phyloP scores from a whole-genome alignment of 2,888 invertebrate genomes.

The Lomographa bimaculata region DNA sequence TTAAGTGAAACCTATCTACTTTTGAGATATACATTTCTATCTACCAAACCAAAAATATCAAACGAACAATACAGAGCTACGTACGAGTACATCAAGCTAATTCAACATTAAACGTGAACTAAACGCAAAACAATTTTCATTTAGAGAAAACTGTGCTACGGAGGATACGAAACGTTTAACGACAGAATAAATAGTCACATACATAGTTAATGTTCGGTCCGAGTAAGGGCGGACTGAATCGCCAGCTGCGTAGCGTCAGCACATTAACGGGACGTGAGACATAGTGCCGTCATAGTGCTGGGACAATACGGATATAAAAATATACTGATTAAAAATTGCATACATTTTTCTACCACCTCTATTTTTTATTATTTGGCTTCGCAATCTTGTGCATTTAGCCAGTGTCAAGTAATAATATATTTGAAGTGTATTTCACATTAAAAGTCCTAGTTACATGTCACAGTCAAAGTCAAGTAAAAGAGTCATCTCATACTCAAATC shows the following conservation, averaged over 20 bases:
- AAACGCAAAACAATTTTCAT: constrained; percentile 35
- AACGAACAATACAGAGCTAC: constrained; percentile 1
- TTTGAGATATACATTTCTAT: too few relatives aligned
- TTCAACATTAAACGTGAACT: constrained; percentile 20
- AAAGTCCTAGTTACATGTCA: too few relatives aligned
- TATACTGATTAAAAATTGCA: too few relatives aligned
- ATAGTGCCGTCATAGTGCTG: constrained; percentile 6
- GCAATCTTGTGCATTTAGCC: too few relatives aligned
- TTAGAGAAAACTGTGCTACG: constrained; percentile 28
- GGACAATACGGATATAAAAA: constrained; percentile 1
- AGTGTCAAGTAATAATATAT: too few relatives aligned
- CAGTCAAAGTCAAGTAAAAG: too few relatives aligned
- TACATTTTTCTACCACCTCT: too few relatives aligned
- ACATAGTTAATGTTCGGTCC: constrained; percentile 44
- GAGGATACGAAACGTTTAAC: constrained; percentile 27
- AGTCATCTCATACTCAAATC: too few relatives aligned
- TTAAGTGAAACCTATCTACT: too few relatives aligned
- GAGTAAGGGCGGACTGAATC: constrained; percentile 48
- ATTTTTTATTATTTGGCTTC: too few relatives aligned
- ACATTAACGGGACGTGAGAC: constrained; percentile 51
- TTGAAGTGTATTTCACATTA: too few relatives aligned
- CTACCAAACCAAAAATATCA: background rate
- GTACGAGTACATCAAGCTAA: constrained; percentile 5
- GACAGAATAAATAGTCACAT: constrained; percentile 40
- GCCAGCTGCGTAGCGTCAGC: constrained; percentile 54